phyloP scores from a whole-genome alignment of 2,797 vertebrate species.

The Cichlasoma orientale region DNA sequence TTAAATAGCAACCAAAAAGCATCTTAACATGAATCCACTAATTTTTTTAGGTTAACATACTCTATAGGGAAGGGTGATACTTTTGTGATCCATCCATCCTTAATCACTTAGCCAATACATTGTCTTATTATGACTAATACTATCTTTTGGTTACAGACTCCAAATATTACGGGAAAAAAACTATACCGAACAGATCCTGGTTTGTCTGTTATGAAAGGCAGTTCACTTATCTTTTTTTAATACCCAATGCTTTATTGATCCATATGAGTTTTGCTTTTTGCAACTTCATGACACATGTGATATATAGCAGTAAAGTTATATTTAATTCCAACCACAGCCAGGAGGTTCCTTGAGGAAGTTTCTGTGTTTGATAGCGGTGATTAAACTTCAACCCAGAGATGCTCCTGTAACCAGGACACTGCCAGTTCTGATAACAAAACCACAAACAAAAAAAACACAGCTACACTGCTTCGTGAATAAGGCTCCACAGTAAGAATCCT shows the following conservation, averaged over 20 bases:
- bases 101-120: not conserved
- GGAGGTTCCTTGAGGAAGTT: conserved; percentile 8
- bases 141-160: not conserved
- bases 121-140: not conserved
- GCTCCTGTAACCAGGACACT: conserved; percentile 17
- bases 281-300: not conserved
- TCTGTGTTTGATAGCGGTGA: not conserved
- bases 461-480: conserved; percentile 36
- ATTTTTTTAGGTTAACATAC: not conserved
- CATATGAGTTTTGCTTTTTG: conserved; percentile 3
- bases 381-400: conserved; percentile 17
- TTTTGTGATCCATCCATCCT: not conserved
- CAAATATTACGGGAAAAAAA: not conserved
- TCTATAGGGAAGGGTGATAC: not conserved
- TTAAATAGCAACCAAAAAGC: not conserved
- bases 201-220: conserved; percentile 12
- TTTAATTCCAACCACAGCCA: not conserved
- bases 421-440: not conserved
- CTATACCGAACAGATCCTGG: not conserved
- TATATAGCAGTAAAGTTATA: not conserved
- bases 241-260: conserved; percentile 36
- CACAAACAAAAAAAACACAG: not conserved
- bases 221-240: conserved; percentile 24
- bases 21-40: not conserved
- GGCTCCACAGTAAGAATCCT: conserved; percentile 31